Conservation (phyloP, 2,797 vertebrate species). For the Triplophysa bombifrons region DNA sequence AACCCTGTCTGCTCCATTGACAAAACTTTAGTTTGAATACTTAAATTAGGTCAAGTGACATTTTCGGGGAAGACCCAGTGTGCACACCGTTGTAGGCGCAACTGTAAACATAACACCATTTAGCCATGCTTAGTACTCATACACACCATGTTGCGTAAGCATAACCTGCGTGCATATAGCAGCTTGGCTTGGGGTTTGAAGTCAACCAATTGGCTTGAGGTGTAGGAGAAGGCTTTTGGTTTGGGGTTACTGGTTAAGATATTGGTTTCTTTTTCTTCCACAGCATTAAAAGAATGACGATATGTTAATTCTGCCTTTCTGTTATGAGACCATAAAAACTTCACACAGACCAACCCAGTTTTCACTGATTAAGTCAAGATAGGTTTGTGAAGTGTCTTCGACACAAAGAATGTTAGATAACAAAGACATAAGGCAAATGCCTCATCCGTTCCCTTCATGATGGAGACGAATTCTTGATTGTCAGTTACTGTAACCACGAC, state of each 20-base stretch:
- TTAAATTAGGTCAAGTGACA: conserved; percentile 15
- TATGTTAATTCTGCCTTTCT: background rate
- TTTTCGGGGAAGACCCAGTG: background rate
- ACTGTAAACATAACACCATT: background rate
- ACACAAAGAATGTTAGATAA: conserved; percentile 23
- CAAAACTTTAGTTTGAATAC: background rate
- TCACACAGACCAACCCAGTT: background rate
- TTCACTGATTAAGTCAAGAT: conserved; percentile 7
- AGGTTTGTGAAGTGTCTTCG: background rate
- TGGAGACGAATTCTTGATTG: background rate
- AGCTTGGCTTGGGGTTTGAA: conserved; percentile 39
- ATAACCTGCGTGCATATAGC: background rate
- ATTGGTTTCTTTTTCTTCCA: conserved; percentile 37
- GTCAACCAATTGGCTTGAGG: conserved; percentile 45
- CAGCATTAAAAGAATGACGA: conserved; percentile 15
- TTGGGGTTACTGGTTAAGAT: conserved; percentile 56
- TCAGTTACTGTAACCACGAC: conserved; percentile 5
- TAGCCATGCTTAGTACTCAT: background rate
- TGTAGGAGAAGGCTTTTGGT: conserved; percentile 52
- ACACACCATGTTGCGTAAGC: conserved; percentile 23
- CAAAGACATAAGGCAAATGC: background rate
- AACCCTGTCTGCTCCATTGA: background rate
- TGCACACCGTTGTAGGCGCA: background rate
- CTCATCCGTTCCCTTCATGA: background rate
- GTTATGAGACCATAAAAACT: background rate